These are phyloP conservation scores for Thinocorus orbignyianus DNA, from an alignment of 2,113 vertebrate species.

Conservation along the genomic window DNA sequence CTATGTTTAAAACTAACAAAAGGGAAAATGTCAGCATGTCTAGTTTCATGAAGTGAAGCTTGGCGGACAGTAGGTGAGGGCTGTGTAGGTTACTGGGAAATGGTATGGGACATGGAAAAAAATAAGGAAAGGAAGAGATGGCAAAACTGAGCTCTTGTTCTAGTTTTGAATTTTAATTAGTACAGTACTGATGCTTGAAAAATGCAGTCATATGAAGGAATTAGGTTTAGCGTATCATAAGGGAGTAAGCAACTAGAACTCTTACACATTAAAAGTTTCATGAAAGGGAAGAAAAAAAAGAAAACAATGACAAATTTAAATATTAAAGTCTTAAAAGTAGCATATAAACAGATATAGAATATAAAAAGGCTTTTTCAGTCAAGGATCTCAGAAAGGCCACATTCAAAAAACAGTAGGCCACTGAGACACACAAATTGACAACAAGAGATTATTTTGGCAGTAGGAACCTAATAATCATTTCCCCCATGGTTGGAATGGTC, in stretches of 20 bases:
- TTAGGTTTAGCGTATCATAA: neutral
- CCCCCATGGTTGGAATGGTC: fast-evolving
- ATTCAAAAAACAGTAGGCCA: neutral
- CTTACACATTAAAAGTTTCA: neutral
- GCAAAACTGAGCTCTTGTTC: neutral
- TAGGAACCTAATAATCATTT: neutral
- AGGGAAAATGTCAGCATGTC: neutral
- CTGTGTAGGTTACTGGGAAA: neutral
- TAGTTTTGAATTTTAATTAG: neutral
- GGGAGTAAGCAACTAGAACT: neutral
- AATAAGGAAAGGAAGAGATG: neutral
- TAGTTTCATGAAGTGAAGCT: neutral
- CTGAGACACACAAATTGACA: neutral
- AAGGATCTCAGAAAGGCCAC: neutral
- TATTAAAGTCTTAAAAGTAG: neutral
- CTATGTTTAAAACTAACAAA: neutral
- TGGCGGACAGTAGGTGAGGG: neutral
- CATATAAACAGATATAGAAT: neutral
- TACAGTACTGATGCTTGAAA: neutral
- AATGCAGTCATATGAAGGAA: neutral
- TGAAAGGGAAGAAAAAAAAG: neutral
- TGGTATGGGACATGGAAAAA: fast-evolving
- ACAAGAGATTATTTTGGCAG: neutral
- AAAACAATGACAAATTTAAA: neutral
- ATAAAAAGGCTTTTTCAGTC: neutral